Evolutionary conservation across 64 coral and sea anemone genomes (phyloP), one percentile per base, ranked within the genome.

Genomic region (Montipora efflorescens): DNA sequence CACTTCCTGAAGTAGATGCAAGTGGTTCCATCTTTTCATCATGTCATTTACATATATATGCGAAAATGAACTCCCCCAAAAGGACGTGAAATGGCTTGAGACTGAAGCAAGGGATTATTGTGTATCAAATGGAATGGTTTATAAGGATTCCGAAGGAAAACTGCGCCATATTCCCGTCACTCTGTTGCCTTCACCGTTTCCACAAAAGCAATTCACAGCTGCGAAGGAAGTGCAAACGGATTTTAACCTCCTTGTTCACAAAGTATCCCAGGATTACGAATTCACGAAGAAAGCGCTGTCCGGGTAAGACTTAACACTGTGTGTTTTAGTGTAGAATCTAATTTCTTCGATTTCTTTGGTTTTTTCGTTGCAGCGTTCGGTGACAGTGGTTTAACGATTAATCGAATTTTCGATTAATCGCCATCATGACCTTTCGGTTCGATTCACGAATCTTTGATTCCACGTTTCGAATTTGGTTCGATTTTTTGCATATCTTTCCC

Each of bases 241-340:
- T 69, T 97, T 97, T 77, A 97, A 97, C 73, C n/a, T 94, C 15
- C 78, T 97, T 28, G 88, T 97, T 6, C 95, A 97, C 62, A 97
- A 62, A 97, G 88, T 91, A 3, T 87, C 88, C 74, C 84, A 80
- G 77, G 95, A 97, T 51, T 78, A 97, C 61, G 88, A 94, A 0
- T 97, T 97, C 81, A 82, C 94, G 4, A 97, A 97, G 74, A 79
- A 90, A 7, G 90, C 95, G 1, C 50, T 97, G 14, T 57, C 57
- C 2, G 83, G 95, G 95, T 97, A 85, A 62, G 23, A 49, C 15
- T 22, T 78, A 36, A 36, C 36, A 36, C 36, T 36, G 36, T 36
- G 36, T 36, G 36, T 36, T 36, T 36, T 36, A 36, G 36, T 36
- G 36, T 36, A 2, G 36, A 36, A 36, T 36, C 36, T 36, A 36